A percentile compares a stretch with the other conserved stretches of the same genome.
Conservation (phyloP, 2,888 invertebrate genomes). For the Pocota personata region DNA sequence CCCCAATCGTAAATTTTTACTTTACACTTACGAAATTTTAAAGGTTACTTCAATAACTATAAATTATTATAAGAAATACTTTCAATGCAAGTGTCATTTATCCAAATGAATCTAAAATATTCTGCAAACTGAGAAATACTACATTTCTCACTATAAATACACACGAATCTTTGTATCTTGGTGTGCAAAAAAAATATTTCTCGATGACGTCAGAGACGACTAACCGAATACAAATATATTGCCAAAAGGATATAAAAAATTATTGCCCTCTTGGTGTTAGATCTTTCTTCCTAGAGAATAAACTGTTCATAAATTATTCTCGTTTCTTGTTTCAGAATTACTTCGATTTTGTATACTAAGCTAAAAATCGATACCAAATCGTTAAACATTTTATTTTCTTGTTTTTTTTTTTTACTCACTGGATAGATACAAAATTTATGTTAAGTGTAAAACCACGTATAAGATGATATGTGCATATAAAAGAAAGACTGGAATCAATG, state of each 20-base stretch:
- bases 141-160: too few species aligned
- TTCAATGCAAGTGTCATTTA: too few species aligned
- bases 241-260: background rate
- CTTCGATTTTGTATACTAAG: background rate
- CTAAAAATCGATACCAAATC: constrained; percentile 37
- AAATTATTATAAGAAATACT: too few species aligned
- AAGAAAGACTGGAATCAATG: background rate
- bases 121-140: too few species aligned
- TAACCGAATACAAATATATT: background rate
- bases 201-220: background rate
- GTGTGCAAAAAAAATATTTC: background rate
- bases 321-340: background rate
- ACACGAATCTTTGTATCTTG: background rate
- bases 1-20: too few species aligned
- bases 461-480: background rate
- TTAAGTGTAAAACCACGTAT: background rate
- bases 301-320: background rate
- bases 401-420: constrained; percentile 13
- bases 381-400: background rate
- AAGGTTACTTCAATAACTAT: too few species aligned
- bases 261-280: background rate
- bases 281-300: background rate
- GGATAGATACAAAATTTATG: constrained; percentile 8
- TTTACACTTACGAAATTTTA: too few species aligned
- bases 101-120: too few species aligned